A percentile compares a stretch with the other conserved stretches of the same genome.
Conservation (phyloP, 2,888 invertebrate species). For the Osmoderma eremita region DNA sequence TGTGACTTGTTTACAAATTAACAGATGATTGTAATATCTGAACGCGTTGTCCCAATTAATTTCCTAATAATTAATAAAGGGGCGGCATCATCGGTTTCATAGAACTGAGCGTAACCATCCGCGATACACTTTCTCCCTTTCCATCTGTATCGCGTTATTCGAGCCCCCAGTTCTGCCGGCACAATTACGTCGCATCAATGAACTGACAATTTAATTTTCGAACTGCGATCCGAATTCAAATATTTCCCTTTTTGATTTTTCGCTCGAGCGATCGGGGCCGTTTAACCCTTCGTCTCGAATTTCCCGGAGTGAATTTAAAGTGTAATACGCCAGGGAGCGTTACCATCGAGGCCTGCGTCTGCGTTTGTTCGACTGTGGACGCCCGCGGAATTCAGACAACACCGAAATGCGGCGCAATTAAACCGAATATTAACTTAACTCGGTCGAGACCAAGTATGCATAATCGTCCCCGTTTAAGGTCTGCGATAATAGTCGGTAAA, state of each 20-base stretch:
- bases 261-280: slow-evolving; percentile 32
- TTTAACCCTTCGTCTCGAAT: slow-evolving; percentile 35
- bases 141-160: slow-evolving; percentile 7
- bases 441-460: slow-evolving; percentile 1
- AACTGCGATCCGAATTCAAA: slow-evolving; percentile 45
- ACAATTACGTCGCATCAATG: slow-evolving; percentile 45
- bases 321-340: slow-evolving; percentile 31
- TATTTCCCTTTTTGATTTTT: slow-evolving; percentile 40
- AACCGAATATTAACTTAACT: slow-evolving; percentile 2
- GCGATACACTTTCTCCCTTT: background rate
- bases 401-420: slow-evolving; percentile 23
- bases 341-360: background rate
- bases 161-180: slow-evolving; percentile 40
- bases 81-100: slow-evolving; percentile 3
- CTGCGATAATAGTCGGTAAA: slow-evolving; percentile 4
- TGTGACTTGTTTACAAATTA: background rate
- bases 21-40: background rate
- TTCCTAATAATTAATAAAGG: slow-evolving; percentile 10
- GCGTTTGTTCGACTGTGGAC: slow-evolving; percentile 17
- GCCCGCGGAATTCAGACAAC: slow-evolving; percentile 23
- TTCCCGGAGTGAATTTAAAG: slow-evolving; percentile 31
- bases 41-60: slow-evolving; percentile 14
- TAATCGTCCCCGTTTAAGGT: slow-evolving; percentile 18
- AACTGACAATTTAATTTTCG: slow-evolving; percentile 47
- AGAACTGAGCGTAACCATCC: background rate